A percentile compares a stretch with the other conserved stretches of the same genome.
phyloP scores from a whole-genome alignment of 2,113 vertebrate genomes.

The Scomber colias region DNA sequence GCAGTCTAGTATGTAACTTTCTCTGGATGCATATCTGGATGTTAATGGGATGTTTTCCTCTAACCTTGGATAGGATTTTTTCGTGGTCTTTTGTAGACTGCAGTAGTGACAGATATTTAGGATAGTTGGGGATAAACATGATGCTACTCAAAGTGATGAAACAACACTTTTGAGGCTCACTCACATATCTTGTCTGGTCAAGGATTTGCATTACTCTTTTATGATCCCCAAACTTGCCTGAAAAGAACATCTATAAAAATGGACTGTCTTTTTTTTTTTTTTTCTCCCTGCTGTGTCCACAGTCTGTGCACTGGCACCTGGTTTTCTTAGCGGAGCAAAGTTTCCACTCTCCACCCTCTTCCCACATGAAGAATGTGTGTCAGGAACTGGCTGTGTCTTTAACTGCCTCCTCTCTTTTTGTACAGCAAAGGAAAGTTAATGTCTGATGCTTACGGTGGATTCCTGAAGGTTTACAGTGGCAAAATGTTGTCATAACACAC shows the following conservation, averaged over 20 bases:
- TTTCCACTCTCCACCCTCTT: slow-evolving; percentile 71
- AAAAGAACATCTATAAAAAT: slow-evolving; percentile 22
- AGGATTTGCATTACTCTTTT: slow-evolving; percentile 53
- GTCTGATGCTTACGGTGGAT: slow-evolving; percentile 44
- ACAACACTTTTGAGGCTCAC: neutral
- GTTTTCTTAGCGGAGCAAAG: slow-evolving; percentile 54
- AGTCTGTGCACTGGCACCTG: slow-evolving; percentile 51
- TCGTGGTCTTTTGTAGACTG: neutral
- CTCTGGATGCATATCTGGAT: neutral
- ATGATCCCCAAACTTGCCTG: neutral
- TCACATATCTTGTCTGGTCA: neutral
- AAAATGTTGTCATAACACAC: slow-evolving; percentile 20
- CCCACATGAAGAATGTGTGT: slow-evolving; percentile 66
- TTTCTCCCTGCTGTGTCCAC: slow-evolving; percentile 16
- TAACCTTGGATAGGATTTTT: neutral
- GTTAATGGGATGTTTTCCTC: neutral
- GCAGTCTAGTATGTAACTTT: neutral
- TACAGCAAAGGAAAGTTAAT: slow-evolving; percentile 4
- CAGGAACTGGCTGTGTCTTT: slow-evolving; percentile 57
- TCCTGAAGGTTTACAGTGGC: slow-evolving; percentile 35
- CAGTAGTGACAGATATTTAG: neutral
- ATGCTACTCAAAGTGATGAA: slow-evolving; percentile 22
- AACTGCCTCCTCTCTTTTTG: slow-evolving; percentile 43
- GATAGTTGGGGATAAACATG: neutral
- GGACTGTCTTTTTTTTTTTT: slow-evolving; percentile 32